Evolutionary conservation across 2,888 invertebrate species (phyloP).

Genomic region (Labia minor): DNA sequence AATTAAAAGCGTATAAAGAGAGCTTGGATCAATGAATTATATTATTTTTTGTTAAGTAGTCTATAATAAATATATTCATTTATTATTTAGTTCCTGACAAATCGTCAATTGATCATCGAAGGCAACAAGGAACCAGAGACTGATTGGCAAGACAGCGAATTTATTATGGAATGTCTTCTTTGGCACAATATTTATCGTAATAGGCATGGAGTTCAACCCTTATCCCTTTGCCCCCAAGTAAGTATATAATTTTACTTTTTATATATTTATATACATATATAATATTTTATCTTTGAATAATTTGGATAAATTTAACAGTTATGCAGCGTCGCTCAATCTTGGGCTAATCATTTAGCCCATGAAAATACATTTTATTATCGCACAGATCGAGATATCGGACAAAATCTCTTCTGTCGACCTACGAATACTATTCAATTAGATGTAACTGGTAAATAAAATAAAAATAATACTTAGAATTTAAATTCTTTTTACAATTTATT

Average conservation of each 20-base stretch:
- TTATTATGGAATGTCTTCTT: slow-evolving; percentile 67
- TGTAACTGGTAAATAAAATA: slow-evolving; percentile 55
- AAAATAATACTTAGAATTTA: too few relatives aligned
- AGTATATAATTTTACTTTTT: slow-evolving; percentile 25
- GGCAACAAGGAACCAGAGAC: slow-evolving; percentile 60
- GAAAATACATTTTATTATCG: slow-evolving; percentile 68
- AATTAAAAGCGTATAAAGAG: too few relatives aligned
- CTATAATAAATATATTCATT: too few relatives aligned
- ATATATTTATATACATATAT: too few relatives aligned
- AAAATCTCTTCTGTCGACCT: slow-evolving; percentile 66
- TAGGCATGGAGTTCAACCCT: slow-evolving; percentile 59
- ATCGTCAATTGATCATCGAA: slow-evolving; percentile 55
- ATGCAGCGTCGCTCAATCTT: slow-evolving; percentile 71
- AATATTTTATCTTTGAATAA: too few relatives aligned
- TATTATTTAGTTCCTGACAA: slow-evolving; percentile 50
- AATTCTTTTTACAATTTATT: slow-evolving; percentile 8
- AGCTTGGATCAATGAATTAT: too few relatives aligned
- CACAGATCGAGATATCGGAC: slow-evolving; percentile 65
- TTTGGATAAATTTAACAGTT: slow-evolving; percentile 55
- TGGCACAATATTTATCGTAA: slow-evolving; percentile 77
- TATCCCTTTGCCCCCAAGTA: slow-evolving; percentile 67
- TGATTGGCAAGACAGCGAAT: slow-evolving; percentile 70
- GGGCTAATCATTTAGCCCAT: slow-evolving; percentile 78
- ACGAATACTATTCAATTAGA: slow-evolving; percentile 56
- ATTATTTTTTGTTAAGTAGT: too few relatives aligned